Percentiles rank a stretch among this genome's conserved stretches.
phyloP scores from a whole-genome alignment of 2,113 vertebrate genomes.

The Alces alces region DNA sequence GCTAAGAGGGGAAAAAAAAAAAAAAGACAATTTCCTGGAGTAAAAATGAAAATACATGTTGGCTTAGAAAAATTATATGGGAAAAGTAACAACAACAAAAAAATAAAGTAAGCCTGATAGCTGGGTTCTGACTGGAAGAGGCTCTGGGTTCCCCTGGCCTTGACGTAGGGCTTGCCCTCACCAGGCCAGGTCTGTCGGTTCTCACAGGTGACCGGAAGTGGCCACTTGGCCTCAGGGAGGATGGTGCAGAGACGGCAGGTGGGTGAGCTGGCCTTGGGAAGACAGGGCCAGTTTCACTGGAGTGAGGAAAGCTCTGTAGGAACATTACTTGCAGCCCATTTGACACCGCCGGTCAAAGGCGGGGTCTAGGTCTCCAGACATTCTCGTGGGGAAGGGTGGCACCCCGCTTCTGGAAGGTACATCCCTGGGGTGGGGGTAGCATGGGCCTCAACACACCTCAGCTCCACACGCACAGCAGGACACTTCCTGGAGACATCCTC shows the following conservation, averaged over 20 bases:
- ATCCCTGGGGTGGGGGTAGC: no score
- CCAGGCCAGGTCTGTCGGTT: background rate
- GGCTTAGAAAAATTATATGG: background rate
- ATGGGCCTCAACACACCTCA: background rate
- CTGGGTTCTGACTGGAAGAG: background rate
- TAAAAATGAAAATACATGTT: background rate
- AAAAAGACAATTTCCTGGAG: background rate
- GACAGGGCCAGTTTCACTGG: background rate
- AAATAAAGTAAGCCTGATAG: background rate
- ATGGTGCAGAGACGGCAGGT: rapidly evolving
- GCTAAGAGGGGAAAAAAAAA: background rate
- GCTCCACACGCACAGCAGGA: background rate
- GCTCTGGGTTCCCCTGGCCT: background rate
- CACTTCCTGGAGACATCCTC: background rate
- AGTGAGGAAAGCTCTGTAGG: background rate
- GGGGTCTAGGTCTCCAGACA: background rate
- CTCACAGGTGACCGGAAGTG: background rate
- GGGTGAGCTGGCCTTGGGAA: background rate
- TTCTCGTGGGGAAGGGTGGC: rapidly evolving
- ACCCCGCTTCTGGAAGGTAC: background rate
- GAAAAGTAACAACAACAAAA: background rate
- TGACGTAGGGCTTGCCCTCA: background rate
- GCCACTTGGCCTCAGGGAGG: background rate
- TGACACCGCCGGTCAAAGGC: background rate
- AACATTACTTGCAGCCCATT: no score